Conservation (phyloP, 2,113 vertebrate genomes). For the Microcebus jonahi region DNA sequence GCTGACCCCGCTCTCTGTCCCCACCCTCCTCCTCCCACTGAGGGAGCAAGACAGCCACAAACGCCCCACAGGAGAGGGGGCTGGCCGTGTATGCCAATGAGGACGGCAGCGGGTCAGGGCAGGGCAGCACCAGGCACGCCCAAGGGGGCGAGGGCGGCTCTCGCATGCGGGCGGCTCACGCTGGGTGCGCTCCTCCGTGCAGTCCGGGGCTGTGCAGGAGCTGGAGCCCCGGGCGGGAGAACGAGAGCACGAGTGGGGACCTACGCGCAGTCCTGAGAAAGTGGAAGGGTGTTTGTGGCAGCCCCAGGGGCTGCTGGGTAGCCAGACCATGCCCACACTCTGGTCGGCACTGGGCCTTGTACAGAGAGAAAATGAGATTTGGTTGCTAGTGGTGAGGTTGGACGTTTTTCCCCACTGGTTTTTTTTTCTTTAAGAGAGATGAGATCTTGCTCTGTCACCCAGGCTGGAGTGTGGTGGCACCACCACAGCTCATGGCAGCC, state of each 20-base stretch:
- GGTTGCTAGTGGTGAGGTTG: not conserved
- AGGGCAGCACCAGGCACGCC: not conserved
- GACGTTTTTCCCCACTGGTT: not conserved
- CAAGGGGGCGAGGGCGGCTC: rapidly evolving
- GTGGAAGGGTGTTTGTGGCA: not conserved
- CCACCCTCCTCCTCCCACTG: not conserved
- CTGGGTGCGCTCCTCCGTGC: not conserved
- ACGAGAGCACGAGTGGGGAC: not conserved
- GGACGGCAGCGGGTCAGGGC: not conserved
- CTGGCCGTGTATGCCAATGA: not conserved
- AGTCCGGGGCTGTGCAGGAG: not conserved
- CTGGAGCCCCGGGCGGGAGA: not conserved
- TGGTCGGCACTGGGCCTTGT: rapidly evolving
- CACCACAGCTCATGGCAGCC: no score
- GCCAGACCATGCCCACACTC: rapidly evolving
- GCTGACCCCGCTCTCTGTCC: not conserved
- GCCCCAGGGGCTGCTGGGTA: rapidly evolving
- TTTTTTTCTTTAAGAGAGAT: not conserved
- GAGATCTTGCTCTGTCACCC: no score
- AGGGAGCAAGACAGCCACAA: not conserved
- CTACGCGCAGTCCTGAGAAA: not conserved
- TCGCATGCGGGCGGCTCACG: not conserved
- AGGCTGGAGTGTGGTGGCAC: no score
- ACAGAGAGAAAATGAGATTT: rapidly evolving
- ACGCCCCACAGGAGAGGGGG: not conserved